These are phyloP conservation scores for Conopomorpha cramerella DNA, from an alignment of 1,140 invertebrate genomes.

Conservation along the genomic window DNA sequence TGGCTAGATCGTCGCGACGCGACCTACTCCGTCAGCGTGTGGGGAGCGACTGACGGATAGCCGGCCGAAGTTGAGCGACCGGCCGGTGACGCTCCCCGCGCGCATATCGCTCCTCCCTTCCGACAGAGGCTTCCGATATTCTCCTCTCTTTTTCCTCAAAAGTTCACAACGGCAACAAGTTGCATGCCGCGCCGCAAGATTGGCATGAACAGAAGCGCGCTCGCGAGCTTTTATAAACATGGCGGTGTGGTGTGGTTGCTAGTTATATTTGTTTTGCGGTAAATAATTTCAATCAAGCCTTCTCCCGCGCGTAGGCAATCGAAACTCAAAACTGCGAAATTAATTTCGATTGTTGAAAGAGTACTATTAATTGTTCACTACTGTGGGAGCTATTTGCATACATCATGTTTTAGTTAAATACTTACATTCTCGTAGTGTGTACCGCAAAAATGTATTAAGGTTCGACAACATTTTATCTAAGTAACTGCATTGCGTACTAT, in stretches of 20 bases:
- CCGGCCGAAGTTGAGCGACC: slow-evolving; percentile 40
- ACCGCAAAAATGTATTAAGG: too few species aligned
- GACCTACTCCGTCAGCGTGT: slow-evolving; percentile 17
- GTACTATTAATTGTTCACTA: too few species aligned
- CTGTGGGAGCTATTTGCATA: too few species aligned
- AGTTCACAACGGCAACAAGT: slow-evolving; percentile 57
- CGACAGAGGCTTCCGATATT: slow-evolving; percentile 28
- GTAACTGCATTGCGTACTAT: too few species aligned
- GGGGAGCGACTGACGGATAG: slow-evolving; percentile 35
- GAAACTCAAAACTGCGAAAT: too few species aligned
- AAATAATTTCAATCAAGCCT: slow-evolving; percentile 45
- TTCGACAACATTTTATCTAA: too few species aligned
- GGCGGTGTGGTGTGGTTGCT: too few species aligned
- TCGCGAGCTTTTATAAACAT: slow-evolving; percentile 57
- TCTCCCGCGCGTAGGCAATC: too few species aligned
- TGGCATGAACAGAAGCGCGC: slow-evolving; percentile 57
- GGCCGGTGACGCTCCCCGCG: slow-evolving; percentile 29
- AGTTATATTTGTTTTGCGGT: slow-evolving; percentile 52
- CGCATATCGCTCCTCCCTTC: slow-evolving; percentile 55
- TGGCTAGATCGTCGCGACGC: slow-evolving; percentile 15
- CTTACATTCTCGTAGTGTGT: too few species aligned
- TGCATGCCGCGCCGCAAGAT: slow-evolving; percentile 51
- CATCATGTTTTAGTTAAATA: too few species aligned
- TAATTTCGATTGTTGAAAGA: too few species aligned
- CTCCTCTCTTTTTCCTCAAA: slow-evolving; percentile 27